Evolutionary conservation across 2,888 invertebrate species (phyloP).

Genomic region (Pecten maximus): DNA sequence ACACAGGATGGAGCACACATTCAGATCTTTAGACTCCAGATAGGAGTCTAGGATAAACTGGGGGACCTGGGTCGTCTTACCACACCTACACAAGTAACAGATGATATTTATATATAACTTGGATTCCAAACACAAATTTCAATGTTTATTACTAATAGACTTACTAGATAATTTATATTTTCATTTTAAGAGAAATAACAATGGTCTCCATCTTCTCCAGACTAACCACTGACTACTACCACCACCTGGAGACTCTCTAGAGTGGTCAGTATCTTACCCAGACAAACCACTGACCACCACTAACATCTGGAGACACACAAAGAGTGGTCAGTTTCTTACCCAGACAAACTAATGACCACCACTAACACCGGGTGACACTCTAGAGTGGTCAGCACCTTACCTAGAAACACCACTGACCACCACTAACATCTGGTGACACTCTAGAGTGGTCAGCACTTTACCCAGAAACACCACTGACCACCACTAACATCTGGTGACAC

Average conservation of each 20-base stretch:
- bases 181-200: too few species aligned
- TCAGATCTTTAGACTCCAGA: conserved; percentile 83
- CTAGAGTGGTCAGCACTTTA: too few species aligned
- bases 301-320: conserved; percentile 72
- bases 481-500: not conserved
- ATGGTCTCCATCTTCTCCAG: too few species aligned
- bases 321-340: conserved; percentile 63
- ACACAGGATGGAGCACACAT: conserved; percentile 77
- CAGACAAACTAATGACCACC: conserved; percentile 82
- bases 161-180: not conserved
- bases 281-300: conserved; percentile 82
- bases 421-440: not conserved
- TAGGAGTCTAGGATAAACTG: conserved; percentile 93
- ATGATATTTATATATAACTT: not conserved
- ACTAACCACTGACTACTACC: too few species aligned
- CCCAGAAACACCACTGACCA: too few species aligned
- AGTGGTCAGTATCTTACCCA: conserved; percentile 65
- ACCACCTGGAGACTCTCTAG: not conserved
- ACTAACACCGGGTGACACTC: conserved; percentile 74
- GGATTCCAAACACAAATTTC: too few species aligned
- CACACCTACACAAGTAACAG: conserved; percentile 72
- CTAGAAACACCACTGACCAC: too few species aligned
- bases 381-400: conserved; percentile 52
- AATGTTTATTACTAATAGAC: too few species aligned
- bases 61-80: conserved; percentile 86